These are phyloP conservation scores for Ischnura elegans DNA, from an alignment of 2,888 invertebrate genomes.

Conservation along the genomic window DNA sequence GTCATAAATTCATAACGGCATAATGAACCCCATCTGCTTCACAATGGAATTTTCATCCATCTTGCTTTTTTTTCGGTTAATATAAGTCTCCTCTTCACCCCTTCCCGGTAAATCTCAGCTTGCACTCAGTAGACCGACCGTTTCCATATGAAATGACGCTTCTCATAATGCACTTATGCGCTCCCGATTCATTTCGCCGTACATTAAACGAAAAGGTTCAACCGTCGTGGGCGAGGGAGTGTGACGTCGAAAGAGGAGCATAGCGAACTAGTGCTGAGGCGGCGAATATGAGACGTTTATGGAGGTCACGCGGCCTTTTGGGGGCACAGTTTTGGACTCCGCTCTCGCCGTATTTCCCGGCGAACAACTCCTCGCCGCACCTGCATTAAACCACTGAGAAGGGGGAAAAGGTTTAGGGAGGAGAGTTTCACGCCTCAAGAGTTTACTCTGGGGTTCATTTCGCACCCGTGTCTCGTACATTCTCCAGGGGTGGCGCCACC, in stretches of 20 bases:
- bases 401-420: neutral
- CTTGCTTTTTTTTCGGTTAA: no score
- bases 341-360: neutral
- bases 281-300: neutral
- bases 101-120: no score
- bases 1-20: no score
- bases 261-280: neutral
- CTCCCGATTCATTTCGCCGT: neutral
- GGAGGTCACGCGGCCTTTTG: neutral
- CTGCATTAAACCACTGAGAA: neutral
- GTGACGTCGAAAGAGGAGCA: neutral
- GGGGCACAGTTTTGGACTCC: neutral
- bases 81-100: no score
- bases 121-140: neutral
- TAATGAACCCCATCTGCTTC: no score
- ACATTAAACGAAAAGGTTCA: neutral
- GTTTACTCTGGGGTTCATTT: neutral
- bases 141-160: neutral
- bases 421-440: neutral
- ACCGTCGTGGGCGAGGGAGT: neutral
- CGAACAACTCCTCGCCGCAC: neutral
- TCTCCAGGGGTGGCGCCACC: neutral
- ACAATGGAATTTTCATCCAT: no score
- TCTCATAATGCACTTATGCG: neutral
- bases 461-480: neutral